A percentile compares a stretch with the other conserved stretches of the same genome.
phyloP scores from a whole-genome alignment of 2,797 vertebrate species.

The Ataeniobius toweri region DNA sequence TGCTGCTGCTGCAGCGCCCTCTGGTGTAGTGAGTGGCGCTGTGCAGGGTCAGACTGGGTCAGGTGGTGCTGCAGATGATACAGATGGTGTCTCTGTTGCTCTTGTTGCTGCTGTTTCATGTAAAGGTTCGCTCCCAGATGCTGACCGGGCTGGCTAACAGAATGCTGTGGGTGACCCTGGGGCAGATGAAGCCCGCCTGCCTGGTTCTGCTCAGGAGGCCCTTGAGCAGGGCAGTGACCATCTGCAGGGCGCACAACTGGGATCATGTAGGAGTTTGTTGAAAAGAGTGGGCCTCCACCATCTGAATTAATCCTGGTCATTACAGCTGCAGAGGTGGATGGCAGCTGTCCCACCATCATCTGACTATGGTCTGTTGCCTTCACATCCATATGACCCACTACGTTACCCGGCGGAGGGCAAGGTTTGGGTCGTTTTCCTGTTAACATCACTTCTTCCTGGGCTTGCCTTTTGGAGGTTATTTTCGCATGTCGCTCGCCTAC shows the following conservation, averaged over 20 bases:
- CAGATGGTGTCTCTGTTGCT: slow-evolving; percentile 91
- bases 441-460: slow-evolving; percentile 90
- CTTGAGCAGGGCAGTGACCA: slow-evolving; percentile 86
- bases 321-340: slow-evolving; percentile 82
- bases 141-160: slow-evolving; percentile 81
- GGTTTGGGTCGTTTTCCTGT: slow-evolving; percentile 89
- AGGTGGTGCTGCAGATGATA: slow-evolving; percentile 94
- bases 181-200: slow-evolving; percentile 84
- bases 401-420: slow-evolving; percentile 77
- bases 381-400: slow-evolving; percentile 84
- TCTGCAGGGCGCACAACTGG: slow-evolving; percentile 84
- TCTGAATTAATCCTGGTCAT: slow-evolving; percentile 85
- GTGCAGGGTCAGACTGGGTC: slow-evolving; percentile 86
- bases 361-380: slow-evolving; percentile 88
- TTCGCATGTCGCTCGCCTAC: slow-evolving; percentile 85
- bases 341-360: slow-evolving; percentile 86
- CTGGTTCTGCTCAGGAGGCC: slow-evolving; percentile 85
- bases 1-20: slow-evolving; percentile 89
- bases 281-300: slow-evolving; percentile 84
- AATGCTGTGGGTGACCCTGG: slow-evolving; percentile 85
- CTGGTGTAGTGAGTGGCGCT: slow-evolving; percentile 89
- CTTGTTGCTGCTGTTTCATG: slow-evolving; percentile 86
- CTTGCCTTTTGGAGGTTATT: slow-evolving; percentile 89
- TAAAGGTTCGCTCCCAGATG: slow-evolving; percentile 89
- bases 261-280: slow-evolving; percentile 86